phyloP scores from a whole-genome alignment of 2,797 vertebrate genomes.

The Bovichtus diacanthus region DNA sequence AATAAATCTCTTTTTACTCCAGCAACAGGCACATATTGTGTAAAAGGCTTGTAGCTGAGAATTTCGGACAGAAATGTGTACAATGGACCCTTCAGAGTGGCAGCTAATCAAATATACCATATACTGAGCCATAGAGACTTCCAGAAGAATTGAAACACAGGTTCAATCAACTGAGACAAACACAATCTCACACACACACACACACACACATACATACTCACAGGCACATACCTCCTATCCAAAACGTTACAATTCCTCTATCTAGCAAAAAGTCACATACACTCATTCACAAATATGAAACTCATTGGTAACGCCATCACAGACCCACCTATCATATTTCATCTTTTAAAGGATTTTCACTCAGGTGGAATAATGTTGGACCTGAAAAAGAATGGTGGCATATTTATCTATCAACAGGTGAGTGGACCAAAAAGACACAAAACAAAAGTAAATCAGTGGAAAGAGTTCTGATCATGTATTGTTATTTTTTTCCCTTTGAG shows the following conservation, averaged over 20 bases:
- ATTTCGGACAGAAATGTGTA: slow-evolving; percentile 78
- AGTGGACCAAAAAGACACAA: slow-evolving; percentile 62
- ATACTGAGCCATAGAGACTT: slow-evolving; percentile 72
- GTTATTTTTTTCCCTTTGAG: slow-evolving; percentile 12
- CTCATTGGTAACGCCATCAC: slow-evolving; percentile 56
- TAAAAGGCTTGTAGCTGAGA: slow-evolving; percentile 82
- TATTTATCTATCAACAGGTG: slow-evolving; percentile 55
- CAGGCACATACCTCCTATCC: slow-evolving; percentile 57
- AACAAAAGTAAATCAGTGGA: slow-evolving; percentile 46
- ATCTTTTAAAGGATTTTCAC: slow-evolving; percentile 57
- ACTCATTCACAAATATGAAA: slow-evolving; percentile 66
- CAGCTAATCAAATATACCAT: slow-evolving; percentile 79
- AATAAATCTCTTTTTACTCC: slow-evolving; percentile 47
- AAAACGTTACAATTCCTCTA: slow-evolving; percentile 62
- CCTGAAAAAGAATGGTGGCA: slow-evolving; percentile 59
- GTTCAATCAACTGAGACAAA: slow-evolving; percentile 64
- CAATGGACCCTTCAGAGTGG: slow-evolving; percentile 71
- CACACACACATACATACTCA: slow-evolving; percentile 31
- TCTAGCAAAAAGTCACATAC: slow-evolving; percentile 60
- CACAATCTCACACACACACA: slow-evolving; percentile 37
- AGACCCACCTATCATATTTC: slow-evolving; percentile 65
- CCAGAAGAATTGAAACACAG: slow-evolving; percentile 69
- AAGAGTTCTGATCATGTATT: slow-evolving; percentile 10
- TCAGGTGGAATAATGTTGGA: slow-evolving; percentile 63
- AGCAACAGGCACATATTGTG: slow-evolving; percentile 82